A percentile compares a stretch with the other conserved stretches of the same genome.
phyloP scores from a whole-genome alignment of 2,797 vertebrate species.

The Dendrocincla fuliginosa region DNA sequence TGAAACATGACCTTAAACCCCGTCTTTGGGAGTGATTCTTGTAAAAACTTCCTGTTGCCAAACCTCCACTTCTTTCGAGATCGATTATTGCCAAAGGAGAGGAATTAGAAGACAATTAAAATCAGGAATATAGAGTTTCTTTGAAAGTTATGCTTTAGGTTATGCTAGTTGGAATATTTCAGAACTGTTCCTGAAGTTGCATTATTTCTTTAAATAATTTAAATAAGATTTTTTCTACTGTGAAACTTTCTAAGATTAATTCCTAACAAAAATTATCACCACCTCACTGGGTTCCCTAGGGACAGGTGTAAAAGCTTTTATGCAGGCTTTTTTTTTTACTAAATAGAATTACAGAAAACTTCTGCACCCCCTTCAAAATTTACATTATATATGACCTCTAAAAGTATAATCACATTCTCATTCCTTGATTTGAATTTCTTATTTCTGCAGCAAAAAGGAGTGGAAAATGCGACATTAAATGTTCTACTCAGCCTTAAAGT shows the following conservation, averaged over 20 bases:
- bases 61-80: background rate
- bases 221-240: background rate
- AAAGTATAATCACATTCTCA: background rate
- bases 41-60: background rate
- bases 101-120: background rate
- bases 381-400: background rate
- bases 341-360: background rate
- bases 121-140: background rate
- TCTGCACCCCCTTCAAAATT: background rate
- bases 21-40: background rate
- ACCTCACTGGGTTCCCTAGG: background rate
- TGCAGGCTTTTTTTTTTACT: background rate
- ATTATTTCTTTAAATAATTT: background rate
- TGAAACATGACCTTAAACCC: background rate
- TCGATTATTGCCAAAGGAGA: background rate
- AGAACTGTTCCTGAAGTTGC: background rate
- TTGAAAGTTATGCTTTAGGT: background rate
- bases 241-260: background rate
- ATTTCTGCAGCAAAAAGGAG: background rate
- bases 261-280: background rate
- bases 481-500: background rate
- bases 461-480: background rate
- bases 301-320: background rate
- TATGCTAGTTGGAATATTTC: background rate
- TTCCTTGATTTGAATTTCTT: slow-evolving; percentile 9